These are phyloP conservation scores for Salvelinus fontinalis DNA, from an alignment of 2,113 vertebrate genomes.

Conservation along the genomic window DNA sequence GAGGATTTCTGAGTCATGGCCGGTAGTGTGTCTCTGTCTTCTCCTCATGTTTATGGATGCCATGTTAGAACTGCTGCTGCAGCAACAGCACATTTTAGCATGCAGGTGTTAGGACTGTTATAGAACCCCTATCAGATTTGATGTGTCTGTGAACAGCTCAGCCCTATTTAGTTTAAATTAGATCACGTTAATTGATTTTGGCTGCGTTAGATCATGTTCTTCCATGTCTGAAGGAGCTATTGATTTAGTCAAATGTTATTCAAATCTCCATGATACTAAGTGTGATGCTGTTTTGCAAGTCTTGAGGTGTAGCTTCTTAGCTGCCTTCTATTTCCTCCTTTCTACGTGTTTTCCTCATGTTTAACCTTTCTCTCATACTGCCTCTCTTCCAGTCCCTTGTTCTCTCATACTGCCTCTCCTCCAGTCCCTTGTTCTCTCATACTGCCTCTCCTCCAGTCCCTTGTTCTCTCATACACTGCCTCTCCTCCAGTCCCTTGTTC, in stretches of 20 bases:
- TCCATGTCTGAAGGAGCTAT: neutral
- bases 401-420: neutral
- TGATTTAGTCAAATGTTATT: conserved; percentile 41
- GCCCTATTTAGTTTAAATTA: conserved; percentile 28
- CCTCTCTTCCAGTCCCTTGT: too few relatives aligned
- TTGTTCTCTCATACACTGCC: too few relatives aligned
- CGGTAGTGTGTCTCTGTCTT: conserved; percentile 34
- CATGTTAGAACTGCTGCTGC: conserved; percentile 49
- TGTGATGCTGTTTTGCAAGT: neutral
- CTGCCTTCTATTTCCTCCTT: too few relatives aligned
- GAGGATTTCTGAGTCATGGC: conserved; percentile 52
- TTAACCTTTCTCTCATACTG: neutral
- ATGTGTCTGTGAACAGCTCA: conserved; percentile 18
- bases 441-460: conserved; percentile 55
- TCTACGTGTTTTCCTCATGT: neutral
- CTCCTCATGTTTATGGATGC: conserved; percentile 70
- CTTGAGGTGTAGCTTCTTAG: neutral
- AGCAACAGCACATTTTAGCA: conserved; percentile 45
- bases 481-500: too few relatives aligned
- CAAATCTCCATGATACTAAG: conserved; percentile 3
- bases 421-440: neutral
- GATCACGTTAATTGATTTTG: conserved; percentile 40
- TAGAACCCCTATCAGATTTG: conserved; percentile 34
- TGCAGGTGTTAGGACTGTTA: conserved; percentile 42
- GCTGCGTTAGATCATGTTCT: conserved; percentile 30